A percentile compares a stretch with the other conserved stretches of the same genome.
These are phyloP conservation scores for Eupithecia insigniata DNA, from an alignment of 2,888 invertebrate species.

Conservation along the genomic window DNA sequence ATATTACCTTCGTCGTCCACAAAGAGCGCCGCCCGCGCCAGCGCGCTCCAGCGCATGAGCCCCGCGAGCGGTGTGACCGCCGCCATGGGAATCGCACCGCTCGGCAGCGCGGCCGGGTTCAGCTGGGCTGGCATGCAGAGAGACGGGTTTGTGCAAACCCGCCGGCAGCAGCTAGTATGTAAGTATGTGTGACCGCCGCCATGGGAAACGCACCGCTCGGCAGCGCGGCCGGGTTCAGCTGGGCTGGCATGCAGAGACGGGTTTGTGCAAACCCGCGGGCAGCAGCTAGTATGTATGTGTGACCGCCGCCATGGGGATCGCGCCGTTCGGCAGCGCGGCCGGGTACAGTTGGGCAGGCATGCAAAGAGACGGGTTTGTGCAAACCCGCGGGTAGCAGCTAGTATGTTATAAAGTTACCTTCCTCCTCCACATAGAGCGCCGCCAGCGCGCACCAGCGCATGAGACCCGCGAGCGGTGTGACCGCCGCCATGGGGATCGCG, in stretches of 20 bases:
- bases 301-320: slow-evolving; percentile 91
- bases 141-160: slow-evolving; percentile 82
- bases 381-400: too few relatives aligned
- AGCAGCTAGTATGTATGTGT: too few relatives aligned
- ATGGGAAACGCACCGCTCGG: too few relatives aligned
- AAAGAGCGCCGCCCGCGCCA: slow-evolving; percentile 87
- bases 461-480: slow-evolving; percentile 92
- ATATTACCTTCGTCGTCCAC: slow-evolving; percentile 48
- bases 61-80: slow-evolving; percentile 92
- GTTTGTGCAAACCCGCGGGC: too few relatives aligned
- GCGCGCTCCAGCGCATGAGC: slow-evolving; percentile 89
- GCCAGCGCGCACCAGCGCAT: slow-evolving; percentile 90
- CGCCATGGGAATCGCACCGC: slow-evolving; percentile 93
- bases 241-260: too few relatives aligned
- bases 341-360: slow-evolving; percentile 86
- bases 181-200: too few relatives aligned
- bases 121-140: slow-evolving; percentile 88
- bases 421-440: slow-evolving; percentile 79
- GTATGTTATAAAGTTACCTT: too few relatives aligned
- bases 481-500: slow-evolving; percentile 92
- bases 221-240: too few relatives aligned
- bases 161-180: too few relatives aligned
- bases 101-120: slow-evolving; percentile 87
- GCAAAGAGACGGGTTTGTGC: slow-evolving; percentile 86
- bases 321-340: slow-evolving; percentile 88